These are phyloP conservation scores for Capreolus pygargus DNA, from an alignment of 2,113 vertebrate genomes.

Conservation along the genomic window DNA sequence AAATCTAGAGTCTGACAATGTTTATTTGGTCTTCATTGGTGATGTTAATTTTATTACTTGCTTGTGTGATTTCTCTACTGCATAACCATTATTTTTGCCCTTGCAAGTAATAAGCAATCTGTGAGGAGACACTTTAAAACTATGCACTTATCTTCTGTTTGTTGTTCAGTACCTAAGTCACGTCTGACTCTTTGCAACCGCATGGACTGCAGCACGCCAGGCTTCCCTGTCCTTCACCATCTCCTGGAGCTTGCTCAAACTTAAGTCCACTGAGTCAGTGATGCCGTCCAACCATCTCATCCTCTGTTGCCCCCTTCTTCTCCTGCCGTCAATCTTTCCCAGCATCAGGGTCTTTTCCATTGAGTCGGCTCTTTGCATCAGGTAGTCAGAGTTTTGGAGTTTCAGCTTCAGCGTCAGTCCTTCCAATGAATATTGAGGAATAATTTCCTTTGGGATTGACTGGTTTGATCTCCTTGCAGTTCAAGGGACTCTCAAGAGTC, in stretches of 20 bases:
- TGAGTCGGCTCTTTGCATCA: background rate
- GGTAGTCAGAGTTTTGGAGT: background rate
- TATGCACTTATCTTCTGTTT: background rate
- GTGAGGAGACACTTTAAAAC: background rate
- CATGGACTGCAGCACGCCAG: background rate
- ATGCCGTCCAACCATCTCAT: background rate
- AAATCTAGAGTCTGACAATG: background rate
- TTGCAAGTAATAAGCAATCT: background rate
- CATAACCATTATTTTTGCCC: background rate
- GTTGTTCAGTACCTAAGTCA: background rate
- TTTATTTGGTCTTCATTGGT: background rate
- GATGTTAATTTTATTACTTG: background rate
- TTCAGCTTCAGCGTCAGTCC: background rate
- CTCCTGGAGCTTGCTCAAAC: background rate
- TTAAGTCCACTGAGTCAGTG: background rate
- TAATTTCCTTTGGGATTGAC: background rate
- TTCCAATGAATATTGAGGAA: background rate
- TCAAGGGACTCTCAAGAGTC: background rate
- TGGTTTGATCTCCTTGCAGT: background rate
- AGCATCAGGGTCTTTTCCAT: background rate
- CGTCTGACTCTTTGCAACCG: rapidly evolving
- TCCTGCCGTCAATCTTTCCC: background rate
- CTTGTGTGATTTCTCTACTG: background rate
- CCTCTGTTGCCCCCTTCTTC: background rate
- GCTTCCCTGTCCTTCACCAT: background rate